phyloP scores from a whole-genome alignment of 2,888 invertebrate genomes.

The Xylophagus ater region DNA sequence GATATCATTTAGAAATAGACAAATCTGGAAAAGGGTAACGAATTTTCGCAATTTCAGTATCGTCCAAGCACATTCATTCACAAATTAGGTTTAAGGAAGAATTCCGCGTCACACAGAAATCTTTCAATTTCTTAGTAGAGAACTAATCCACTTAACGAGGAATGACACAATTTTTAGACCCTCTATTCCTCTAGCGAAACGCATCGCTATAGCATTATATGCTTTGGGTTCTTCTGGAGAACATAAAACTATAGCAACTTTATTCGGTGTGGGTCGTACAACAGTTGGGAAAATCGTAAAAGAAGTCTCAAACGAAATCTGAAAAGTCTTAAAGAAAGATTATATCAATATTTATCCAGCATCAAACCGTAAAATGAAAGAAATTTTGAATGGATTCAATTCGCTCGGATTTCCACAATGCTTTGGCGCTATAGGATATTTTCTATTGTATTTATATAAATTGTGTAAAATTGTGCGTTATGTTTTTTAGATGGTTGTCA shows the following conservation, averaged over 20 bases:
- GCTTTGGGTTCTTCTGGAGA: conserved; percentile 8
- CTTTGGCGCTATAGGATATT: not conserved
- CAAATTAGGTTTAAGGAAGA: conserved; percentile 4
- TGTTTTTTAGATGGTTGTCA: not conserved
- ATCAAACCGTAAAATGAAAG: not conserved
- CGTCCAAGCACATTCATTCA: too few species aligned
- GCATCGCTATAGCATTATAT: conserved; percentile 9
- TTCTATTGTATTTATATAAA: too few species aligned
- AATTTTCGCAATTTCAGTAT: too few species aligned
- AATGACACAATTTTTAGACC: conserved; percentile 1
- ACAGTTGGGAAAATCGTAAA: conserved; percentile 14
- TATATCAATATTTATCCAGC: not conserved
- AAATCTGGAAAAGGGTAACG: too few species aligned
- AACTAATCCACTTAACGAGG: not conserved
- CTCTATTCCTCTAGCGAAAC: conserved; percentile 5
- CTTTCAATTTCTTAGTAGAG: not conserved
- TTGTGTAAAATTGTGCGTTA: too few species aligned
- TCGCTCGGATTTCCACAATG: not conserved
- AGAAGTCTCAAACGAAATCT: not conserved
- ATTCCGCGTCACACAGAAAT: conserved; percentile 1
- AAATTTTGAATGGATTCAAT: not conserved
- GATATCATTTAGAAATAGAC: too few species aligned
- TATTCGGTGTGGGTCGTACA: conserved; percentile 14
- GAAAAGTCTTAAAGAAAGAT: not conserved
- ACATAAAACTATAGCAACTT: conserved; percentile 7